Evolutionary conservation across 2,888 invertebrate genomes (phyloP).

Genomic region (Trichopria drosophilae): DNA sequence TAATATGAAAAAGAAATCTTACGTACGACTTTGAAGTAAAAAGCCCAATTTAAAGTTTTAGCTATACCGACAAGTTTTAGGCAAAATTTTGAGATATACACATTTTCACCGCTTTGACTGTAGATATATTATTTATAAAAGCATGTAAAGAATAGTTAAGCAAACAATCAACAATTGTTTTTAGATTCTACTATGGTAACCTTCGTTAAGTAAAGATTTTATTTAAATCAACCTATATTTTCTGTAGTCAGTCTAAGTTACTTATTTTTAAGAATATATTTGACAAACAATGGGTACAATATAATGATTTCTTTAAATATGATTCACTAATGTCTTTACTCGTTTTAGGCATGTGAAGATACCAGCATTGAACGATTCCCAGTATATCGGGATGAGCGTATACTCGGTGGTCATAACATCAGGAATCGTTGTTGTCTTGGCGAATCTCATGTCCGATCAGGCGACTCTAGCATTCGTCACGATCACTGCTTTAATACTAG

Average conservation of each 20-base stretch:
- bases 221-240: too few species aligned
- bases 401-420: conserved; percentile 90
- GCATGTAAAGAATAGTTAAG: too few species aligned
- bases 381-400: conserved; percentile 90
- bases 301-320: neutral
- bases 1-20: too few species aligned
- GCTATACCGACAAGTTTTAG: too few species aligned
- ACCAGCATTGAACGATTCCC: conserved; percentile 88
- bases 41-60: too few species aligned
- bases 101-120: too few species aligned
- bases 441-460: conserved; percentile 83
- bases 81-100: too few species aligned
- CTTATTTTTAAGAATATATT: neutral
- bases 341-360: conserved; percentile 87
- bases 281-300: neutral
- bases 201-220: too few species aligned
- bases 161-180: too few species aligned
- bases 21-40: too few species aligned
- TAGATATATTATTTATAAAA: too few species aligned
- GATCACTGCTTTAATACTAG: conserved; percentile 79
- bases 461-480: conserved; percentile 80
- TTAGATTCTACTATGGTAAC: too few species aligned
- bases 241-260: neutral
- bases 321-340: conserved; percentile 1
- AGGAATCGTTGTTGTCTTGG: conserved; percentile 82